Evolutionary conservation across 2,797 vertebrate genomes (phyloP).

Genomic region (Decapterus maruadsi): DNA sequence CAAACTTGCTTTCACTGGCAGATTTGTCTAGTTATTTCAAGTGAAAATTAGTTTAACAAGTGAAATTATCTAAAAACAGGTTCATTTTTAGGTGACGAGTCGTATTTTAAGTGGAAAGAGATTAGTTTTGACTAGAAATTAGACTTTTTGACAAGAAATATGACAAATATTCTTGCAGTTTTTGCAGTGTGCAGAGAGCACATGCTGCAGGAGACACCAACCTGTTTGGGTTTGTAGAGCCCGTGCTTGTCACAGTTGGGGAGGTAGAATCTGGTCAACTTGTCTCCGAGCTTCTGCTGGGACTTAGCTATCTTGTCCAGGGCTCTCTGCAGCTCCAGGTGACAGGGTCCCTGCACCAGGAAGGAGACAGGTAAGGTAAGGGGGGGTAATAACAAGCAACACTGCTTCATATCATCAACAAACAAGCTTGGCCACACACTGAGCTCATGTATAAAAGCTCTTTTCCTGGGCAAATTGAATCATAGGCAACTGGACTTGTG

Average conservation of each 20-base stretch:
- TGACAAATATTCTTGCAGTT: too few relatives aligned
- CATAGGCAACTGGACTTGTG: too few relatives aligned
- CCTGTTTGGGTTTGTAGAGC: conserved; percentile 95
- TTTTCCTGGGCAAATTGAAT: too few relatives aligned
- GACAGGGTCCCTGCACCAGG: conserved; percentile 89
- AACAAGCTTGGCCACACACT: conserved; percentile 33
- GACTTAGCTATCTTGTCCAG: conserved; percentile 88
- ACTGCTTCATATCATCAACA: conserved; percentile 9
- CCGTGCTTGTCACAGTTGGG: conserved; percentile 95
- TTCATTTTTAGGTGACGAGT: too few relatives aligned
- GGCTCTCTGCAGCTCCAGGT: conserved; percentile 90
- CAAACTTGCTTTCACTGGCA: too few relatives aligned
- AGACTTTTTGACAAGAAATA: too few relatives aligned
- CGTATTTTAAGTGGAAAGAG: too few relatives aligned
- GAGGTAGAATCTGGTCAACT: conserved; percentile 93
- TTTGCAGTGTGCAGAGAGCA: background rate
- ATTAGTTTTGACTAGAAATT: too few relatives aligned
- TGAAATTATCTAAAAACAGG: too few relatives aligned
- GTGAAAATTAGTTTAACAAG: too few relatives aligned
- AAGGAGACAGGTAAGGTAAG: conserved; percentile 2
- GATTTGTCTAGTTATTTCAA: too few relatives aligned
- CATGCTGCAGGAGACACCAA: conserved; percentile 50
- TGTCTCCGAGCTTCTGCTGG: conserved; percentile 88
- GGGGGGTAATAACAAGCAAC: conserved; percentile 3
- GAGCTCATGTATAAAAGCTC: conserved; percentile 18